Conservation (phyloP, 2,888 invertebrate species). For the Formica aserva region DNA sequence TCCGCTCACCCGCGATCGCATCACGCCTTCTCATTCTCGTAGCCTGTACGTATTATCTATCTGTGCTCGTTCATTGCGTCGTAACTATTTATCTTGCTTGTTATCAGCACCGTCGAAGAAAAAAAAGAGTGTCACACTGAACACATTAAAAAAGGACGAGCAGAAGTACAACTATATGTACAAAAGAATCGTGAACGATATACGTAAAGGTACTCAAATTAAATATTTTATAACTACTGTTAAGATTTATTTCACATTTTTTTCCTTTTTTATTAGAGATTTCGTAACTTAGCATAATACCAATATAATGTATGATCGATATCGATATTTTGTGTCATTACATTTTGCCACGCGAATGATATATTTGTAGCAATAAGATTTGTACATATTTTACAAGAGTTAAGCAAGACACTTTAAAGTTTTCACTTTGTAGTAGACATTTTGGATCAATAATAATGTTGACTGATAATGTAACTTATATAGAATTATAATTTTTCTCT, state of each 20-base stretch:
- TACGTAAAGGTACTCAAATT: not conserved
- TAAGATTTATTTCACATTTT: not conserved
- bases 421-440: slow-evolving; percentile 2
- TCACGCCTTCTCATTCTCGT: slow-evolving; percentile 27
- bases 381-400: slow-evolving; percentile 15
- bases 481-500: not conserved
- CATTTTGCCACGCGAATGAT: slow-evolving; percentile 7
- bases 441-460: slow-evolving; percentile 19
- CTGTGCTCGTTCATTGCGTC: slow-evolving; percentile 58
- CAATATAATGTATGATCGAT: slow-evolving; percentile 20
- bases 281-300: not conserved
- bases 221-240: not conserved
- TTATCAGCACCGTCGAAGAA: slow-evolving; percentile 32
- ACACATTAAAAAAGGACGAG: slow-evolving; percentile 13
- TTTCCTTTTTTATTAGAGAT: not conserved
- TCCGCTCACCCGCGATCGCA: slow-evolving; percentile 37
- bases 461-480: not conserved
- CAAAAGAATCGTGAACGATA: not conserved
- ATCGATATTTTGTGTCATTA: not conserved
- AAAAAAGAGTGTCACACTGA: not conserved
- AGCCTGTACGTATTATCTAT: slow-evolving; percentile 56
- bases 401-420: slow-evolving; percentile 18
- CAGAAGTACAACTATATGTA: not conserved
- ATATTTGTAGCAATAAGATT: slow-evolving; percentile 27
- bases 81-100: slow-evolving; percentile 36